These are phyloP conservation scores for Equus przewalskii DNA, from an alignment of 2,113 vertebrate genomes.

Conservation along the genomic window DNA sequence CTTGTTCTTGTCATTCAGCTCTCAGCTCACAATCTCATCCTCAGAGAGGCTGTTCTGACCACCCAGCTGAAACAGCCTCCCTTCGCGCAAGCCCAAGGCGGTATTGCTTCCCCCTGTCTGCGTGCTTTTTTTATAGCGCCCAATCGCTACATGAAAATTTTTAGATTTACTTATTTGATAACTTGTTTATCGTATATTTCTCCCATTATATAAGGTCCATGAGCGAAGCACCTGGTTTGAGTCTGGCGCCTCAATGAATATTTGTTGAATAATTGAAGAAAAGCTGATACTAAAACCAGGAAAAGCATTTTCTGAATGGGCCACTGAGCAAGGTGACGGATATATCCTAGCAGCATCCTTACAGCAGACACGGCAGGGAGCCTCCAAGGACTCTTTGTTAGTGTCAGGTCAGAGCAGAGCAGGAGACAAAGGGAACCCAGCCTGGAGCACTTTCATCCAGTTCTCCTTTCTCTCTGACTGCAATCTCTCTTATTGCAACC, in stretches of 20 bases:
- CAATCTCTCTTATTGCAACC: not conserved
- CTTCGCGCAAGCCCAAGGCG: not conserved
- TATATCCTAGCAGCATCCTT: not conserved
- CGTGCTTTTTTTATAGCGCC: not conserved
- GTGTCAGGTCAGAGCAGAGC: not conserved
- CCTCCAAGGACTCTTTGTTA: not conserved
- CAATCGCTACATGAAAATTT: not conserved
- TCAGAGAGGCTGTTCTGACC: not conserved
- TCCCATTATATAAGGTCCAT: not conserved
- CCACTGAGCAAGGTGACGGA: not conserved
- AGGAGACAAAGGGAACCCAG: too few species aligned
- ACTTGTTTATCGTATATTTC: not conserved
- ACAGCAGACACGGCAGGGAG: not conserved
- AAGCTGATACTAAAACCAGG: not conserved
- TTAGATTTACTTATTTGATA: not conserved
- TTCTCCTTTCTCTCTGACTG: not conserved
- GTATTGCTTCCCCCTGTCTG: not conserved
- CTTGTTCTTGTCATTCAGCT: not conserved
- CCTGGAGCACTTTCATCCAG: not conserved
- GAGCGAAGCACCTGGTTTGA: not conserved
- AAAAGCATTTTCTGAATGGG: not conserved
- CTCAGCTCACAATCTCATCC: not conserved
- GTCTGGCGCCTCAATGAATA: not conserved
- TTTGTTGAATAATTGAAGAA: not conserved
- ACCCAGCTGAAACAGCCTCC: not conserved